Evolutionary conservation across 2,797 vertebrate species (phyloP), one percentile per base, ranked within the genome.

Genomic region (Dermochelys coriacea): DNA sequence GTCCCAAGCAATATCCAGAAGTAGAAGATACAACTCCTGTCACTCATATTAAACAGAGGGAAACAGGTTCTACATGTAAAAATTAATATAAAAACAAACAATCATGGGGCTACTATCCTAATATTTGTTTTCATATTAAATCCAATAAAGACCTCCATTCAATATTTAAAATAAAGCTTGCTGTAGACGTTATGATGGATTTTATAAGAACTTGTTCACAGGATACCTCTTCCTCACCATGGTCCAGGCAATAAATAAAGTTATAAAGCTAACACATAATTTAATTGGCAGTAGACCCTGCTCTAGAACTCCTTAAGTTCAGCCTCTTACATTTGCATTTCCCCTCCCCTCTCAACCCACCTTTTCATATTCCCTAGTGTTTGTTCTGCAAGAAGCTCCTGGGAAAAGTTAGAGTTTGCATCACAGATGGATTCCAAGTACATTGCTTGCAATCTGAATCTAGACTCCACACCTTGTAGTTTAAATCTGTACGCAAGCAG

Each of bases 41-140:
- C n/a, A 61, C 86, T 91, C 87, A 93, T 15, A 19, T 59, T 83
- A 86, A 80, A 19, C 34, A 71, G 27, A 85, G 10, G 18, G 85
- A 91, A 87, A 10, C 1, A 3, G 18, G 45, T 91, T 94, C 87
- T 92, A 47, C 81, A 93, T 1, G 84, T 18, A 83, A 93, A 37
- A 92, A 90, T 1, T 64, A 77, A 1, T 23, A 85, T 80, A 50
- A 71, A 12, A 45, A 77, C 75, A 41, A 86, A 54, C 84, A 51
- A 77, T 87, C 87, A 80, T 52, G 84, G 86, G 87, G 55, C 21
- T 45, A 84, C 23, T 61, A 12, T 57, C 94, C 87, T 84, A 78
- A 84, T 79, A 37, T 51, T 91, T 61, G 82, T 85, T 93, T 93
- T 93, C 87, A 74, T 86, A 90, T 41, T 80, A 88, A 95, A 93